Base-by-base conservation (phyloP, 2,113 vertebrate genomes). In the Nycticryphes semicollaris region DNA sequence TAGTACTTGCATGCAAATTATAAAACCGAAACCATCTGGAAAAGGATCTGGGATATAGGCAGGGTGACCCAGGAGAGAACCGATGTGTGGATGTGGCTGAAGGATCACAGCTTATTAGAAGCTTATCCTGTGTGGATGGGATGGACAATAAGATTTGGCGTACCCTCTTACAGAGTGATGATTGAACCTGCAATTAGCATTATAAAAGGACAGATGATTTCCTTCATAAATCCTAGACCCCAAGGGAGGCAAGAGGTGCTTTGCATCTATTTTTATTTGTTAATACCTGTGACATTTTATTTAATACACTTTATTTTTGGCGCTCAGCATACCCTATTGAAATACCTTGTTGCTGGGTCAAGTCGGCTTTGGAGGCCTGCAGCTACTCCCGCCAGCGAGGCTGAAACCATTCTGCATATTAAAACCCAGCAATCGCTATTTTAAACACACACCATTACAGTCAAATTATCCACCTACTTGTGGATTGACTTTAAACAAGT, bases 391-490 rank as follows among this genome's bases (percentile, higher is more conserved):
- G 84, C 23, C 45, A 89, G 89, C 77, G 66, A 73, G 76, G 62
- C 57, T 91, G 86, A 92, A 90, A 84, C 28, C 67, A 87, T 69
- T 84, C 90, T 89, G 95, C 89, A 94, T 78, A 57, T 79, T 93
- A 94, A 95, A 93, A 92, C 6, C 48, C 73, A 90, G 88, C 64
- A 7, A 75, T 94, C 39, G 35, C 96, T 92, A 89, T 96, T 96
- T 96, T 96, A 96, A 96, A 96, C 66, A 84, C 43, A 92, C 33
- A 56, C 88, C 90, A 89, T 96, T 93, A 93, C 56, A 96, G 86
- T 92, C 69, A 92, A 97, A 97, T 96, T 97, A 96, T 93, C 92
- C 90, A 95, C 94, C 92, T 95, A 97, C 96, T 90, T 84, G 48
- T 43, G 62, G 86, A 89, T 37, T 93, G 84, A 93, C 69, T 97